Percentiles rank a stretch among this genome's conserved stretches.
phyloP scores from a whole-genome alignment of 2,888 invertebrate species.

The Himalopsyche kuldschensis region DNA sequence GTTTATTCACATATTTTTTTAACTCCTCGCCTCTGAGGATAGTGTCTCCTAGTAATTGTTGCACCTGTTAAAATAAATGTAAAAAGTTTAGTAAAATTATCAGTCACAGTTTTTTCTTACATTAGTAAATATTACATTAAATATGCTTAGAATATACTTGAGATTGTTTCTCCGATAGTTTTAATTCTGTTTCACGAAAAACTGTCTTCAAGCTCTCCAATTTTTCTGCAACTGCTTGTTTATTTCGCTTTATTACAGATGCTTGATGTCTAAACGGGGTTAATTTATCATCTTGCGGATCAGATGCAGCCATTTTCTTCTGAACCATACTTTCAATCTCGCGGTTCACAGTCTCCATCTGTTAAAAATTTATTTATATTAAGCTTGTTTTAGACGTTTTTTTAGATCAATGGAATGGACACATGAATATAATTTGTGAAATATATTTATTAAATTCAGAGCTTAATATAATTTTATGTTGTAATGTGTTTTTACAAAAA shows the following conservation, averaged over 20 bases:
- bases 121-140: not conserved
- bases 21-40: constrained; percentile 80
- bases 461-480: not conserved
- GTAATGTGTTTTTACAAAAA: not conserved
- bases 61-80: constrained; percentile 45
- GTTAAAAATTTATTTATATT: not conserved
- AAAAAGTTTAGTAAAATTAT: not conserved
- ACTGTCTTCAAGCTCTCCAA: constrained; percentile 68
- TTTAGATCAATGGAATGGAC: not conserved
- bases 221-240: constrained; percentile 71
- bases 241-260: constrained; percentile 76
- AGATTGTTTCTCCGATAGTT: constrained; percentile 61
- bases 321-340: constrained; percentile 76
- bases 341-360: constrained; percentile 58
- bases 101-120: not conserved
- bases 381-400: not conserved
- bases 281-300: constrained; percentile 72
- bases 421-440: not conserved
- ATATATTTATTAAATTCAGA: not conserved
- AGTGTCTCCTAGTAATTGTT: constrained; percentile 64
- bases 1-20: constrained; percentile 79
- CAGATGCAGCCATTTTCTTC: constrained; percentile 66
- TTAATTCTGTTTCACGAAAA: constrained; percentile 62
- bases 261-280: constrained; percentile 86
- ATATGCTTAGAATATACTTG: constrained; percentile 45